These are phyloP conservation scores for Diphyllodes magnificus DNA, from an alignment of 2,113 vertebrate species.

Conservation along the genomic window DNA sequence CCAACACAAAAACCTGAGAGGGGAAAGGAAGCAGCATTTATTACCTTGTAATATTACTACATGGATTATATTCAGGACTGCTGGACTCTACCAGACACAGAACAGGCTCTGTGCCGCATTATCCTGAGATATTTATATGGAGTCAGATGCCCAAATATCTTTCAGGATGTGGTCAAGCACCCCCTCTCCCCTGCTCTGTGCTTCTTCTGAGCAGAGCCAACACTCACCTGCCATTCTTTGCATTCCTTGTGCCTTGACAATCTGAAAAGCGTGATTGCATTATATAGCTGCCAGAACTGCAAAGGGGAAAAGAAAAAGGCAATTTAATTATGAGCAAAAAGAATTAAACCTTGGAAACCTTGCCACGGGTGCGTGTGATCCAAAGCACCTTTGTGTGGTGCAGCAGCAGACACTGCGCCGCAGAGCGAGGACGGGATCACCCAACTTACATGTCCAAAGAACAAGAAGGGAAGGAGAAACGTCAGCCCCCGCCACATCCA, in stretches of 20 bases:
- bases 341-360: not conserved
- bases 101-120: not conserved
- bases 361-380: accelerated
- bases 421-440: not conserved
- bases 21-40: not conserved
- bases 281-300: slow-evolving; percentile 98
- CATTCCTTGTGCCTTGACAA: slow-evolving; percentile 87
- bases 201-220: not conserved
- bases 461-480: slow-evolving; percentile 93
- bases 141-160: not conserved
- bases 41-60: not conserved
- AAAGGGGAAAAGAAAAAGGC: not conserved
- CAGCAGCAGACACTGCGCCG: accelerated
- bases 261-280: slow-evolving; percentile 87
- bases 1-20: slow-evolving; percentile 88
- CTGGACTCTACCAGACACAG: not conserved
- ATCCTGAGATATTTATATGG: not conserved
- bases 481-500: slow-evolving; percentile 99
- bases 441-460: slow-evolving; percentile 94
- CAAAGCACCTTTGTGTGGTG: not conserved
- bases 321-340: not conserved
- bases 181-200: not conserved
- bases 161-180: not conserved
- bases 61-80: not conserved
- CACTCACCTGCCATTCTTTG: slow-evolving; percentile 94